Evolutionary conservation across 2,113 vertebrate species (phyloP).

Genomic region (Toxostoma redivivum): DNA sequence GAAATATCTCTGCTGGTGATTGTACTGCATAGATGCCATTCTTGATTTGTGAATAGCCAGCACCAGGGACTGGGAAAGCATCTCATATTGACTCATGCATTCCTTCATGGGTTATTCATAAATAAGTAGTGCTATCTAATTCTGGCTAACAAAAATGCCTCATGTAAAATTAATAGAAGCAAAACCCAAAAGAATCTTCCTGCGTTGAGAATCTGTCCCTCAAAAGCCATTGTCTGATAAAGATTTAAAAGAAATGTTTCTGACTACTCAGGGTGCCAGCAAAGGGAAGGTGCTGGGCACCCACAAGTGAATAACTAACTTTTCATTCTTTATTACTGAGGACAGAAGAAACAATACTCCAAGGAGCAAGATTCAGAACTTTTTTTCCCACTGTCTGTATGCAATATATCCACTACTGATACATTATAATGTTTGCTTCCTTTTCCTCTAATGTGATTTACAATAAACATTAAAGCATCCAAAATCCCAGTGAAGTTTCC

Average conservation of each 20-base stretch:
- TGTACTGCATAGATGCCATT: neutral
- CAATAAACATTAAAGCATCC: neutral
- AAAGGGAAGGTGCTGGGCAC: neutral
- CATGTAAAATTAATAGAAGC: slow-evolving; percentile 38
- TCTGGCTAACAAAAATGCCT: neutral
- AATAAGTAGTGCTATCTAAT: slow-evolving; percentile 2
- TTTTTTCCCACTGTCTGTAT: neutral
- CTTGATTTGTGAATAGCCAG: slow-evolving; percentile 21
- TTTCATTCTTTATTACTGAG: neutral
- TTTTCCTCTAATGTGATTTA: neutral
- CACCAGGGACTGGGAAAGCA: neutral
- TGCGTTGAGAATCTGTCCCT: neutral
- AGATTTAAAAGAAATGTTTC: neutral
- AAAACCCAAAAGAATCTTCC: neutral
- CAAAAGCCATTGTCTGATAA: neutral
- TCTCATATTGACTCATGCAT: slow-evolving; percentile 8
- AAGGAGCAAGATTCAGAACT: neutral
- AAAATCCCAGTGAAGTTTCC: neutral
- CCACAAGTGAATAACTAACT: neutral
- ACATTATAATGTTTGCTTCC: neutral
- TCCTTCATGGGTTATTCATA: slow-evolving; percentile 45
- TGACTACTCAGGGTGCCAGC: neutral
- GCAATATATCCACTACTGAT: neutral
- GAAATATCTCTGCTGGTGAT: neutral
- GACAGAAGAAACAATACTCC: neutral